Conservation (phyloP, 2,113 vertebrate genomes). For the Platycercus adscitus region DNA sequence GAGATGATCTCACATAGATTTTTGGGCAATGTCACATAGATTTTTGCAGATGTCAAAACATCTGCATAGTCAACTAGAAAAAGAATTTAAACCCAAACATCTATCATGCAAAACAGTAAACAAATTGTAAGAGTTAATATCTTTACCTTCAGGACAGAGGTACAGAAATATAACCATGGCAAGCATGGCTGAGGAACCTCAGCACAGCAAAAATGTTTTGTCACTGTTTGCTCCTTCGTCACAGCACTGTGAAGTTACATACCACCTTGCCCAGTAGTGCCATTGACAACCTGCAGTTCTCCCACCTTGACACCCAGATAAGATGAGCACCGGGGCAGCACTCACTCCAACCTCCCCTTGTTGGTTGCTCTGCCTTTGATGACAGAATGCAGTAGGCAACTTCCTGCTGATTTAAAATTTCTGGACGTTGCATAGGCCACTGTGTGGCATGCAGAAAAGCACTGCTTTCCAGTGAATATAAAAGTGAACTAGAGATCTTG, state of each 20-base stretch:
- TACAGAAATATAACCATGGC: neutral
- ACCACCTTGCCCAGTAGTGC: neutral
- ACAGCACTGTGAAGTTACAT: too few species aligned
- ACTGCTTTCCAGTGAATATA: neutral
- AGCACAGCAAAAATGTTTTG: neutral
- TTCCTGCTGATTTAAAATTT: neutral
- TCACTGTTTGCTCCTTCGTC: neutral
- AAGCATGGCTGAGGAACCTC: neutral
- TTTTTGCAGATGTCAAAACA: neutral
- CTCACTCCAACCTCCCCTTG: neutral
- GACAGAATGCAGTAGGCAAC: neutral
- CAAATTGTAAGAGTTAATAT: neutral
- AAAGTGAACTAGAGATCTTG: neutral
- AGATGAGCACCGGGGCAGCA: neutral
- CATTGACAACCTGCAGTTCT: neutral
- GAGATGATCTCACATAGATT: neutral
- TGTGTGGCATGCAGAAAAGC: neutral
- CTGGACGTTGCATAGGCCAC: neutral
- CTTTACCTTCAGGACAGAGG: neutral
- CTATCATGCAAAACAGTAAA: neutral
- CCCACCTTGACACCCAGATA: neutral
- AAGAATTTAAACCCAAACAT: fast-evolving
- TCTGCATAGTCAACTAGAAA: neutral
- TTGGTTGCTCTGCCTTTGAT: neutral
- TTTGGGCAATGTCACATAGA: neutral